phyloP scores from a whole-genome alignment of 2,888 invertebrate genomes.

The Chirona hameri region DNA sequence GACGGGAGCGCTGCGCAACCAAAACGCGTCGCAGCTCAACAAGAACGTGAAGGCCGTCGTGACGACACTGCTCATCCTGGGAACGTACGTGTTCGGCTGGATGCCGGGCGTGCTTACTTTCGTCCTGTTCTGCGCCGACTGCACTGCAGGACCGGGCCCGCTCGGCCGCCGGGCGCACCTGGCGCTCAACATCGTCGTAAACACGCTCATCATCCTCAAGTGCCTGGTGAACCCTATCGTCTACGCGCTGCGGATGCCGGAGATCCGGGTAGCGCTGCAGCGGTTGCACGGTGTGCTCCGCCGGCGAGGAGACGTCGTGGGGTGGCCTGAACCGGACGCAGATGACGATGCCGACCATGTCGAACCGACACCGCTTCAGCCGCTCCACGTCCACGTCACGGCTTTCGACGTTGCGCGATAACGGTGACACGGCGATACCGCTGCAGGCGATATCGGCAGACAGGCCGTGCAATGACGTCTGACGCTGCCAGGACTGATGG shows the following conservation, averaged over 20 bases:
- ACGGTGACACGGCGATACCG: background rate
- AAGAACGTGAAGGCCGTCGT: constrained; percentile 48
- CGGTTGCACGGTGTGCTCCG: background rate
- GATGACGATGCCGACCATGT: background rate
- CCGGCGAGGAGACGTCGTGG: background rate
- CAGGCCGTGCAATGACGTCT: too few species aligned
- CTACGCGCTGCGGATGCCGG: constrained; percentile 62
- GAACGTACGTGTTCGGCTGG: constrained; percentile 59
- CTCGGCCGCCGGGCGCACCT: constrained; percentile 37
- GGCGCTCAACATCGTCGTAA: constrained; percentile 46
- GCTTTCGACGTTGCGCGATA: background rate
- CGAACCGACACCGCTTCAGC: background rate
- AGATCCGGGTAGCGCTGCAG: constrained; percentile 53
- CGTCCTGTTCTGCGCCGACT: constrained; percentile 57
- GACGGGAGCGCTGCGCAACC: constrained; percentile 33
- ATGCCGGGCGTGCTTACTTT: constrained; percentile 58
- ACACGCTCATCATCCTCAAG: constrained; percentile 59
- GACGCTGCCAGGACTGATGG: too few species aligned
- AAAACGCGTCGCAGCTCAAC: constrained; percentile 6
- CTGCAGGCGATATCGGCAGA: too few species aligned
- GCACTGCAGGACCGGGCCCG: constrained; percentile 44
- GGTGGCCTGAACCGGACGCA: background rate
- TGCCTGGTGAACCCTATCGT: constrained; percentile 58
- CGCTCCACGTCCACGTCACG: background rate
- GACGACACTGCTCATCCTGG: constrained; percentile 61